A percentile compares a stretch with the other conserved stretches of the same genome.
Conservation (phyloP, 2,113 vertebrate species). For the Elgaria multicarinata region DNA sequence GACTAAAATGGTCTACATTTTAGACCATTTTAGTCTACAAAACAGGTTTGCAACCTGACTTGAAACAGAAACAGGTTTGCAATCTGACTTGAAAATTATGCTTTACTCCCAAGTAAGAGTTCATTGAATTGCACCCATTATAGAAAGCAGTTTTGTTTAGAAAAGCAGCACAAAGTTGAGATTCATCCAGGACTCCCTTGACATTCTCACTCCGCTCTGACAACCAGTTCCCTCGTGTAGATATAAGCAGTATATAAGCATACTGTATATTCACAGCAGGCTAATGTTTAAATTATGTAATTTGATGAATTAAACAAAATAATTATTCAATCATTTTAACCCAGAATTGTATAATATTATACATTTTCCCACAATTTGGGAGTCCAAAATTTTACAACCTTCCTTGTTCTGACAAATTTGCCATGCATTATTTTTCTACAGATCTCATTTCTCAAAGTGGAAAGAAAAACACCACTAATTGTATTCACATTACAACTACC, state of each 20-base stretch:
- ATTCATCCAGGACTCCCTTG: background rate
- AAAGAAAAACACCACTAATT: slow-evolving; percentile 83
- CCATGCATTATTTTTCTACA: slow-evolving; percentile 67
- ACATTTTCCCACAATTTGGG: slow-evolving; percentile 46
- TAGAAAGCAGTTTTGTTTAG: background rate
- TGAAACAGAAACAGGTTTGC: no score
- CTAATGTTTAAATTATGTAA: slow-evolving; percentile 41
- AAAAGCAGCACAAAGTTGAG: background rate
- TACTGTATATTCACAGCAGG: background rate
- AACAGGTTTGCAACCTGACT: no score
- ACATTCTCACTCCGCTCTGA: background rate
- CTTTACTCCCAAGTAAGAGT: no score
- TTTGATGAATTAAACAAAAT: slow-evolving; percentile 52
- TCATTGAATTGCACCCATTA: no score
- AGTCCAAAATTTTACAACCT: slow-evolving; percentile 48
- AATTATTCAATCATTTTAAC: slow-evolving; percentile 63
- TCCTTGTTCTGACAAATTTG: slow-evolving; percentile 62
- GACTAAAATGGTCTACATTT: no score
- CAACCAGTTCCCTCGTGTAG: background rate
- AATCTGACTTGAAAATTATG: no score
- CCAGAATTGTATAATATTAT: slow-evolving; percentile 54
- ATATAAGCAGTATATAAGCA: background rate
- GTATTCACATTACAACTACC: slow-evolving; percentile 89
- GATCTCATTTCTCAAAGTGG: slow-evolving; percentile 58
- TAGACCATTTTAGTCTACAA: no score